A percentile compares a stretch with the other conserved stretches of the same genome.
phyloP scores from a whole-genome alignment of 1,140 invertebrate species.

The Drosophila parvula region DNA sequence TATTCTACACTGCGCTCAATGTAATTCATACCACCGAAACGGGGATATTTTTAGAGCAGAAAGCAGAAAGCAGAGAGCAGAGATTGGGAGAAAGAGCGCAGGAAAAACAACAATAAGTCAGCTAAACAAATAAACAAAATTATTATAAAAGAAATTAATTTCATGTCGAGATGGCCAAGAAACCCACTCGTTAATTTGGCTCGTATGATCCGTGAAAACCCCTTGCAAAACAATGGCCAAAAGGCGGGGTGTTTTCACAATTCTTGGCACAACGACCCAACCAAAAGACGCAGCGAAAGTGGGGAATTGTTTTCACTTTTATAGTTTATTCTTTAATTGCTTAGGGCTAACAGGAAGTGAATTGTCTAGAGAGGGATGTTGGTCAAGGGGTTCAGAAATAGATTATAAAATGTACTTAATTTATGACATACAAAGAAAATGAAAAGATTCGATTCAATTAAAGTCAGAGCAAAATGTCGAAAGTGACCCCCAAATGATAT shows the following conservation, averaged over 20 bases:
- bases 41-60: slow-evolving; percentile 72
- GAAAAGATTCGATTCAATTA: slow-evolving; percentile 64
- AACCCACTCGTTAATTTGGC: slow-evolving; percentile 58
- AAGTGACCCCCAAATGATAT: slow-evolving; percentile 80
- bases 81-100: slow-evolving; percentile 18
- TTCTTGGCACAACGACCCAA: slow-evolving; percentile 46
- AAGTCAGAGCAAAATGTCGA: slow-evolving; percentile 52
- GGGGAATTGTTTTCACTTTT: slow-evolving; percentile 64
- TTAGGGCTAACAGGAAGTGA: slow-evolving; percentile 53
- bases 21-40: slow-evolving; percentile 74
- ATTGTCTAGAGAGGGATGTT: slow-evolving; percentile 23
- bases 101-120: slow-evolving; percentile 37
- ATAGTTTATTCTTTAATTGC: slow-evolving; percentile 56
- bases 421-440: slow-evolving; percentile 53
- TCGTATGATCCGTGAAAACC: slow-evolving; percentile 20
- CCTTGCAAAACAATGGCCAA: slow-evolving; percentile 30
- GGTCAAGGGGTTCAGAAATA: slow-evolving; percentile 49
- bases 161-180: slow-evolving; percentile 54
- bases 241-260: slow-evolving; percentile 20
- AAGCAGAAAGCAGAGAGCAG: slow-evolving; percentile 10
- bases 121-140: slow-evolving; percentile 75
- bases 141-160: slow-evolving; percentile 76
- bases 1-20: slow-evolving; percentile 69
- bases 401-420: slow-evolving; percentile 45
- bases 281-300: slow-evolving; percentile 59